Base-by-base conservation (phyloP, 2,113 vertebrate species). In the Limanda limanda region DNA sequence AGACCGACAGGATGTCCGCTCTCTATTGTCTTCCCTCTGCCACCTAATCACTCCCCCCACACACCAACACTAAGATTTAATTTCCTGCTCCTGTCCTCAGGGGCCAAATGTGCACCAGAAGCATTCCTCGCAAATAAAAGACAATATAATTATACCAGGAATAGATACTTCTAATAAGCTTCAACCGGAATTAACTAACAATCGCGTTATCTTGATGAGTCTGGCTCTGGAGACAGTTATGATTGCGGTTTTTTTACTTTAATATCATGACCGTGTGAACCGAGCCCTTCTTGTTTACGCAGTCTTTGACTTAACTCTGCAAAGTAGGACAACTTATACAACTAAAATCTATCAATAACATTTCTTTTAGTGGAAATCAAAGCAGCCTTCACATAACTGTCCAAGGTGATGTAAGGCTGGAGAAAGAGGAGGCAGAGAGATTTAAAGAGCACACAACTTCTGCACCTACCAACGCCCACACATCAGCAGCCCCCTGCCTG, bases 361-460 rank as follows among this genome's bases (percentile, higher is more conserved):
- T 62, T 58, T 84, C 57, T 81, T 64, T 76, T 40, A 42, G 55
- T 25, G 20, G 58, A 71, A 87, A 84, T 81, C 76, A 66, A 77
- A 82, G 79, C 48, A 0, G 48, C 24, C 21, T 4, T 86, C 89
- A 87, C 68, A 79, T 82, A 86, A 83, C 76, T 55, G 65, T 68
- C 47, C 62, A 81, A 68, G 79, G 74, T 92, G 91, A 92, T 86
- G 83, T 87, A 91, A 93, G 84, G 61, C 76, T 71, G 65, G 84
- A 86, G 89, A 90, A 88, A 88, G 84, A 91, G 79, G 82, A 90
- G 85, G 85, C 76, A 86, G 71, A 76, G 74, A 82, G 72, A 84
- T 86, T 68, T 76, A 72, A 81, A 83, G 74, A 88, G 85, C 73
- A 79, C 78, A 79, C 71, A 86, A 88, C 75, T 63, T 79, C 66